phyloP scores from a whole-genome alignment of 2,113 vertebrate species.

The Ivindomyrus marchei region DNA sequence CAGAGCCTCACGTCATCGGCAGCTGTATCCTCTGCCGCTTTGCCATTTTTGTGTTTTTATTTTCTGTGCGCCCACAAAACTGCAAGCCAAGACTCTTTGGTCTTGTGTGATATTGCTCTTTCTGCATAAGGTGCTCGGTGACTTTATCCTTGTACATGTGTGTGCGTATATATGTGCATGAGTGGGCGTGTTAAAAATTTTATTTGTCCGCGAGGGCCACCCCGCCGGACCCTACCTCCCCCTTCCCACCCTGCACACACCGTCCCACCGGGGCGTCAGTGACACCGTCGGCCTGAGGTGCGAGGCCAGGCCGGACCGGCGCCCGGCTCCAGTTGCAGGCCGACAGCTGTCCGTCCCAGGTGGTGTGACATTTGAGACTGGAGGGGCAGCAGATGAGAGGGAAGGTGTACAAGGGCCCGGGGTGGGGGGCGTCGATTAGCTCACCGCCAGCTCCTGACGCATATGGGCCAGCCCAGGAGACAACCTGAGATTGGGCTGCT shows the following conservation, averaged over 20 bases:
- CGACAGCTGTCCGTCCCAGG: constrained; percentile 91
- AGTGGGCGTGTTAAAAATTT: constrained; percentile 10
- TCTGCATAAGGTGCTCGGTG: background rate
- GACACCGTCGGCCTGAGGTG: constrained; percentile 46
- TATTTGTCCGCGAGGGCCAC: background rate
- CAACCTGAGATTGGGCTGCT: constrained; percentile 82
- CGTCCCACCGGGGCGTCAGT: constrained; percentile 35
- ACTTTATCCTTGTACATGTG: background rate
- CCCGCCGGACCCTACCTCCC: background rate
- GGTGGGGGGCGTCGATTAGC: constrained; percentile 60
- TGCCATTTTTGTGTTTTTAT: background rate
- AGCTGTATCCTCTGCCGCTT: background rate
- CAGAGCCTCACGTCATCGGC: constrained; percentile 24
- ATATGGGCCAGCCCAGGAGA: constrained; percentile 72
- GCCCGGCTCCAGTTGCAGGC: constrained; percentile 73
- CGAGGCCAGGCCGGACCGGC: constrained; percentile 40
- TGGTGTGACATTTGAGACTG: constrained; percentile 93
- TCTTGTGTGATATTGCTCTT: background rate
- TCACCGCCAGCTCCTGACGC: constrained; percentile 73
- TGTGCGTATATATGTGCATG: background rate
- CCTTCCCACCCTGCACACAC: constrained; percentile 22
- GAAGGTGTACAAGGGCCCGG: constrained; percentile 78
- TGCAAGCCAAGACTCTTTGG: constrained; percentile 8
- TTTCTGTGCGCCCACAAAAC: constrained; percentile 5
- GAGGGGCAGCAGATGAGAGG: constrained; percentile 72